phyloP scores from a whole-genome alignment of 2,113 vertebrate species.

The Dinomys branickii region DNA sequence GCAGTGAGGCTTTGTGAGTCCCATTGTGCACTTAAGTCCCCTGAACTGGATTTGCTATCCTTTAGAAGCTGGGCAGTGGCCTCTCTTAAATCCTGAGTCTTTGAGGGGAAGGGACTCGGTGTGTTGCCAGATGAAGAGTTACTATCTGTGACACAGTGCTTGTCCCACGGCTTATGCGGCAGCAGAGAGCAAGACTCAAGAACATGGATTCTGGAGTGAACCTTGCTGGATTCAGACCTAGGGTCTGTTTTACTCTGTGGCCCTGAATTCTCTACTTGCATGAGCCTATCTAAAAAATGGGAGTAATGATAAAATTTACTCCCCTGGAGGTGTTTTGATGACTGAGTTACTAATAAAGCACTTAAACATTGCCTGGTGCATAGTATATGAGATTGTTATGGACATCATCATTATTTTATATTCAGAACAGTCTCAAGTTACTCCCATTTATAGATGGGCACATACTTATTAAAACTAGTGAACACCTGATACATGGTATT shows the following conservation, averaged over 20 bases:
- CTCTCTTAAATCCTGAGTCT: neutral
- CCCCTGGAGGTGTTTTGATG: neutral
- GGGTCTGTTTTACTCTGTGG: neutral
- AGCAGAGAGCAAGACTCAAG: neutral
- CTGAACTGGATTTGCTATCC: neutral
- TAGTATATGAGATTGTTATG: neutral
- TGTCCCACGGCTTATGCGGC: neutral
- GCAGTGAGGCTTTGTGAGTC: neutral
- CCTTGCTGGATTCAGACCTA: neutral
- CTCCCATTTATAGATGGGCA: neutral
- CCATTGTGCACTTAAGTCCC: neutral
- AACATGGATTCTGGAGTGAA: neutral
- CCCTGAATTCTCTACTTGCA: neutral
- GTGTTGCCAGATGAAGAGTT: too few species aligned
- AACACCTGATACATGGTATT: neutral
- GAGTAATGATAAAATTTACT: neutral
- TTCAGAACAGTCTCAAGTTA: neutral
- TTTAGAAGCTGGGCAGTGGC: neutral
- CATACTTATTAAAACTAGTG: constrained; percentile 12
- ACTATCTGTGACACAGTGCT: neutral
- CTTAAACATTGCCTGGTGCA: neutral
- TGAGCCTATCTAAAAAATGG: neutral
- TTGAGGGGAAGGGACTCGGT: fast-evolving
- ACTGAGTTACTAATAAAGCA: neutral
- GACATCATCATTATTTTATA: neutral